These are phyloP conservation scores for Torymus texanus DNA, from an alignment of 2,888 invertebrate species.

Conservation along the genomic window DNA sequence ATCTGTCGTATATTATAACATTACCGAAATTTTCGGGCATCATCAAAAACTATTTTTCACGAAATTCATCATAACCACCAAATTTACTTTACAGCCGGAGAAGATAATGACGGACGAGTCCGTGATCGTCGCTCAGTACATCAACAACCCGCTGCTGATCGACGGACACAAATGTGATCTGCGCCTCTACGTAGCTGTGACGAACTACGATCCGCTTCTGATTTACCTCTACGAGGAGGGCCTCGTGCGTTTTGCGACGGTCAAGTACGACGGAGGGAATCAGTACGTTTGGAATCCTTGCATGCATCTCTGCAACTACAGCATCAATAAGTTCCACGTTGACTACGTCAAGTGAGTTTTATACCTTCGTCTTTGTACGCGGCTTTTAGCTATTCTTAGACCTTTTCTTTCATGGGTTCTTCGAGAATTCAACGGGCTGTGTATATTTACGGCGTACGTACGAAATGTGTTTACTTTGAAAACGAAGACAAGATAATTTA, in stretches of 20 bases:
- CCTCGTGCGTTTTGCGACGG: conserved; percentile 94
- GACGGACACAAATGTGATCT: conserved; percentile 98
- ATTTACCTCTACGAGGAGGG: conserved; percentile 98
- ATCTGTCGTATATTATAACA: no score
- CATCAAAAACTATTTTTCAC: no score
- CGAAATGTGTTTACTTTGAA: no score
- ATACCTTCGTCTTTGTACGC: no score
- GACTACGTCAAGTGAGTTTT: conserved; percentile 92
- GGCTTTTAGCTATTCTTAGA: not conserved
- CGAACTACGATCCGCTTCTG: conserved; percentile 94
- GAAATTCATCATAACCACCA: no score
- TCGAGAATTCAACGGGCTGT: no score
- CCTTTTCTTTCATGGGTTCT: not conserved
- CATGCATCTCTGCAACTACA: conserved; percentile 98
- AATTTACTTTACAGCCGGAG: conserved; percentile 81
- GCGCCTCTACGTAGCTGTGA: conserved; percentile 94
- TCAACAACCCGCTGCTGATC: conserved; percentile 89
- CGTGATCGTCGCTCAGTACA: conserved; percentile 92
- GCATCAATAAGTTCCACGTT: conserved; percentile 97
- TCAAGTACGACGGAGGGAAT: conserved; percentile 93
- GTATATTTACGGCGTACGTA: no score
- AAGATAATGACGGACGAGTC: conserved; percentile 94
- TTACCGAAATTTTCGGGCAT: no score
- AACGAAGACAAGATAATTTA: no score
- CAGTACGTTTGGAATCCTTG: conserved; percentile 96